These are phyloP conservation scores for Pharmacophagus antenor DNA, from an alignment of 2,888 invertebrate genomes.

Conservation along the genomic window DNA sequence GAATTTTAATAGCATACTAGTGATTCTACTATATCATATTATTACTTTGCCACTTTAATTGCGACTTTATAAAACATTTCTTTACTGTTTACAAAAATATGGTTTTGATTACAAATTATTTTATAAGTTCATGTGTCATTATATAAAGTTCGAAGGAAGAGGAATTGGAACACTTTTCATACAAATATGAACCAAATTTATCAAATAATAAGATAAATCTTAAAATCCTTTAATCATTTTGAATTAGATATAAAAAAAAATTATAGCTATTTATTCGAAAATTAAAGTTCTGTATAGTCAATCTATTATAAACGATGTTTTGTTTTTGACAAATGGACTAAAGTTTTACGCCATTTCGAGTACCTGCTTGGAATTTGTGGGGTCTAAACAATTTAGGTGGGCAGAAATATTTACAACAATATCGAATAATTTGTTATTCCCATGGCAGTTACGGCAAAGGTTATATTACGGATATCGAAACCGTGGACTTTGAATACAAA, in stretches of 20 bases:
- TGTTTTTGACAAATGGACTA: slow-evolving; percentile 19
- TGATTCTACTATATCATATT: too few relatives aligned
- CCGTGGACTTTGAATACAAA: slow-evolving; percentile 24
- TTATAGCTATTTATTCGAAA: neutral
- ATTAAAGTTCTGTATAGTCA: slow-evolving; percentile 2
- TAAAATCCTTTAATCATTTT: too few relatives aligned
- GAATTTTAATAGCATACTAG: too few relatives aligned
- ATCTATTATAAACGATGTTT: slow-evolving; percentile 8
- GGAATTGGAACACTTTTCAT: too few relatives aligned
- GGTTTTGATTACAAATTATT: too few relatives aligned
- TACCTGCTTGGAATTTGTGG: slow-evolving; percentile 21
- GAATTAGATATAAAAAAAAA: neutral
- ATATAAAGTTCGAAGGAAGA: too few relatives aligned
- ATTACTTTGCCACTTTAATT: too few relatives aligned
- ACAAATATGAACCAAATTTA: too few relatives aligned
- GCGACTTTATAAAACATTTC: too few relatives aligned
- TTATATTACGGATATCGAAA: slow-evolving; percentile 21
- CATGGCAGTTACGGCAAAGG: slow-evolving; percentile 18
- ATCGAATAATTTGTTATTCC: slow-evolving; percentile 24
- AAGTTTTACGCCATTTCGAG: slow-evolving; percentile 21
- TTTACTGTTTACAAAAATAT: too few relatives aligned
- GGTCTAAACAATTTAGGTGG: slow-evolving; percentile 23
- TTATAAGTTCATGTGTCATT: too few relatives aligned
- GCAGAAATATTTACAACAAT: slow-evolving; percentile 24
- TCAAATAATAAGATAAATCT: too few relatives aligned